These are phyloP conservation scores for Athene cunicularia DNA, from an alignment of 2,113 vertebrate genomes.

Conservation along the genomic window DNA sequence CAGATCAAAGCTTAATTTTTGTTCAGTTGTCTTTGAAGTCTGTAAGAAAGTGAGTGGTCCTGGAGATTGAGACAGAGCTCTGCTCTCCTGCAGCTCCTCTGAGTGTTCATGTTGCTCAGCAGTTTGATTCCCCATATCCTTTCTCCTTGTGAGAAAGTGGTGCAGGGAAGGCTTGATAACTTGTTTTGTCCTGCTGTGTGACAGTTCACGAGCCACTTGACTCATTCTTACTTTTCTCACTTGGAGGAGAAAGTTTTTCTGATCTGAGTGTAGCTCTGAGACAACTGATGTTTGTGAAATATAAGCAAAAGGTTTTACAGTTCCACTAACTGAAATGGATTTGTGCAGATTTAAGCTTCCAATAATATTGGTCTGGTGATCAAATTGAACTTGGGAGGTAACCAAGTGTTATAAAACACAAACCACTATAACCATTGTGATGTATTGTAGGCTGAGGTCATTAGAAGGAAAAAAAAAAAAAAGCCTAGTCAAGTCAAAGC, in stretches of 20 bases:
- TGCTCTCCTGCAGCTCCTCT: background rate
- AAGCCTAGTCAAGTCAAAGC: background rate
- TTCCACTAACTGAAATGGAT: background rate
- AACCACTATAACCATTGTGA: background rate
- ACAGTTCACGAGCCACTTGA: background rate
- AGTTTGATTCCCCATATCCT: background rate
- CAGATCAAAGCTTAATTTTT: background rate
- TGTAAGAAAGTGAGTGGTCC: background rate
- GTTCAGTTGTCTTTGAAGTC: background rate
- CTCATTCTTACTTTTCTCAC: background rate
- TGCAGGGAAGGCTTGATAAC: background rate
- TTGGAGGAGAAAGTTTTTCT: background rate
- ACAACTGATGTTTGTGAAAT: background rate
- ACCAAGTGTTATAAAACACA: background rate
- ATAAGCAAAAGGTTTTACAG: background rate
- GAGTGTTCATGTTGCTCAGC: background rate
- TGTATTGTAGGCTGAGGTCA: background rate
- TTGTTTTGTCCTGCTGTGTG: background rate
- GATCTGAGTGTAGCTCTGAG: rapidly evolving
- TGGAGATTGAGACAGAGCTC: background rate
- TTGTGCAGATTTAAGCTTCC: background rate
- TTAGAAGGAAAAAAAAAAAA: background rate
- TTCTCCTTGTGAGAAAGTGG: background rate
- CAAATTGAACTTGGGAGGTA: background rate
- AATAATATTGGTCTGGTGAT: background rate